These are phyloP conservation scores for Zelleria hepariella DNA, from an alignment of 2,888 invertebrate species.

Conservation along the genomic window DNA sequence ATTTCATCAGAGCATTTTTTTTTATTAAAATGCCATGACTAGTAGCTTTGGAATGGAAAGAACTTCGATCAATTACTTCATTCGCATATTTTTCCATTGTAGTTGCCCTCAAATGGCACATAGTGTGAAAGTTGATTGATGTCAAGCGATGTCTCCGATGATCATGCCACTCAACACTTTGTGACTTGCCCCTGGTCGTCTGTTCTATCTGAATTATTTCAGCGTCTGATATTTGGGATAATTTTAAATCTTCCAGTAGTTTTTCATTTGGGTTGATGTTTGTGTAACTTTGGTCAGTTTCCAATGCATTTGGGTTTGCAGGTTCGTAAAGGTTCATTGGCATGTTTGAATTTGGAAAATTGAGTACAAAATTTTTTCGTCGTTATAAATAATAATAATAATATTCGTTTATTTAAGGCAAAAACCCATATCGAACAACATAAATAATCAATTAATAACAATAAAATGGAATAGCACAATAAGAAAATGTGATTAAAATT, in stretches of 20 bases:
- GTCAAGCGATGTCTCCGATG: not conserved
- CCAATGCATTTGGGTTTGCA: slow-evolving; percentile 6
- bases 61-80: not conserved
- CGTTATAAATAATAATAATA: no score
- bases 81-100: not conserved
- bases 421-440: no score
- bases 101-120: not conserved
- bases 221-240: not conserved
- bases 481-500: no score
- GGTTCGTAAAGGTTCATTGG: not conserved
- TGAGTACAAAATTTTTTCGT: slow-evolving; percentile 2
- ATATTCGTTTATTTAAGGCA: no score
- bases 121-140: slow-evolving; percentile 2
- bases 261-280: not conserved
- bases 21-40: slow-evolving; percentile 3
- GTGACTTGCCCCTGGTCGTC: not conserved
- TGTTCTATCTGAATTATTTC: not conserved
- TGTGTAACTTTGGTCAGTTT: slow-evolving; percentile 6
- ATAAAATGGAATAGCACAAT: no score
- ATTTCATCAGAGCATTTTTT: not conserved
- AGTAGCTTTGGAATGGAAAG: not conserved
- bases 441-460: no score
- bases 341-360: not conserved
- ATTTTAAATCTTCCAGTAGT: not conserved
- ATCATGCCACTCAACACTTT: not conserved